Percentiles rank a stretch among this genome's conserved stretches.
Evolutionary conservation across 2,888 invertebrate species (phyloP).

Genomic region (Tortrix viridana): DNA sequence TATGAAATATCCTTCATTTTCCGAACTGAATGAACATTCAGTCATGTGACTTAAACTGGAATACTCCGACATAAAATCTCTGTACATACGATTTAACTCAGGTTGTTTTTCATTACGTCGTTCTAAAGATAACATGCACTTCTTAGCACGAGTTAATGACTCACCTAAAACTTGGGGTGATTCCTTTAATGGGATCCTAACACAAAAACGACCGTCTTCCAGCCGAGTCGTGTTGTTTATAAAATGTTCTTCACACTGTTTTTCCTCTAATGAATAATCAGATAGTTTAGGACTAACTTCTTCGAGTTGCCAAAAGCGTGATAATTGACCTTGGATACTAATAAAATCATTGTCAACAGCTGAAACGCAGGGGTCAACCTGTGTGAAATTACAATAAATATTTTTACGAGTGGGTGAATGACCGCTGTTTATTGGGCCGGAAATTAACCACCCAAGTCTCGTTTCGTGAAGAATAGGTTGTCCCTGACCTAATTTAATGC

Average conservation of each 20-base stretch:
- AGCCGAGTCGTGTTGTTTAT: conserved; percentile 38
- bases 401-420: too few relatives aligned
- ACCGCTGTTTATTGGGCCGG: too few relatives aligned
- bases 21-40: not conserved
- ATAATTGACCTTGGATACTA: conserved; percentile 14
- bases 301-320: conserved; percentile 41
- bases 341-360: too few relatives aligned
- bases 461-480: too few relatives aligned
- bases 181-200: conserved; percentile 33
- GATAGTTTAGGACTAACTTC: conserved; percentile 32
- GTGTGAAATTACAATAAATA: too few relatives aligned
- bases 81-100: not conserved
- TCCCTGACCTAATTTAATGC: too few relatives aligned
- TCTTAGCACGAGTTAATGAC: not conserved
- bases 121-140: not conserved
- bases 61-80: not conserved
- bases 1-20: not conserved
- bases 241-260: conserved; percentile 39
- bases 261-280: conserved; percentile 40
- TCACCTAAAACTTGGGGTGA: not conserved
- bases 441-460: too few relatives aligned
- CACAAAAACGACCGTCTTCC: conserved; percentile 40
- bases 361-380: too few relatives aligned
- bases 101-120: not conserved
- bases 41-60: not conserved